phyloP scores from a whole-genome alignment of 2,888 invertebrate species.

The Hydrotaea cyrtoneurina region DNA sequence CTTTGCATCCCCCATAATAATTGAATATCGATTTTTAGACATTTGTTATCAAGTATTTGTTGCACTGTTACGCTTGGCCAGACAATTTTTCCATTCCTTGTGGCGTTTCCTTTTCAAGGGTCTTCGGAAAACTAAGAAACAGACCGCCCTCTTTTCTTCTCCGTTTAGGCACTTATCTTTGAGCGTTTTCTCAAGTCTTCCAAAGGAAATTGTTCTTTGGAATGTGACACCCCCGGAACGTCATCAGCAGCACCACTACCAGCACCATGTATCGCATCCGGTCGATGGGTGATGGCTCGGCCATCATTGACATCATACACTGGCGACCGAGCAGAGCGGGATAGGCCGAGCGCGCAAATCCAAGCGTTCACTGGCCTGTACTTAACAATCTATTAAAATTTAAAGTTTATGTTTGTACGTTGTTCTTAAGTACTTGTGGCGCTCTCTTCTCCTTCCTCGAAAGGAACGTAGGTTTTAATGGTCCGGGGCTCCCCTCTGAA shows the following conservation, averaged over 20 bases:
- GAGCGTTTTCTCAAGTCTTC: constrained; percentile 20
- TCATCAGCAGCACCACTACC: not conserved
- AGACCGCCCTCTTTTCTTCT: constrained; percentile 6
- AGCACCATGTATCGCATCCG: constrained; percentile 25
- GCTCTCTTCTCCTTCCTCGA: not conserved
- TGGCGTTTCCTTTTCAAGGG: not conserved
- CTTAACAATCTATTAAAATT: constrained; percentile 44
- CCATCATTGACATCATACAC: not conserved
- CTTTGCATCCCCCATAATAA: constrained; percentile 31
- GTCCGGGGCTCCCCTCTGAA: not conserved
- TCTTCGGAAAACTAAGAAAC: not conserved
- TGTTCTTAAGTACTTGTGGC: constrained; percentile 28
- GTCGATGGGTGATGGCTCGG: not conserved
- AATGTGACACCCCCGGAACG: constrained; percentile 10
- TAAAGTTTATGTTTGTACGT: not conserved
- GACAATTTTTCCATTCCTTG: not conserved
- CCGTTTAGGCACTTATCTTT: constrained; percentile 32
- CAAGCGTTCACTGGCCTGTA: constrained; percentile 11
- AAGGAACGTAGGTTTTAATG: not conserved
- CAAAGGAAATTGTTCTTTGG: not conserved
- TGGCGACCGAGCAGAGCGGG: not conserved
- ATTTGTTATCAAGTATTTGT: constrained; percentile 20
- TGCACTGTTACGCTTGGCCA: constrained; percentile 23
- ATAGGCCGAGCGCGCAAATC: not conserved
- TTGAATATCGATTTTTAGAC: constrained; percentile 18